Percentiles rank a stretch among this genome's conserved stretches.
Evolutionary conservation across 1,140 invertebrate genomes (phyloP).

Genomic region (Nephotettix cincticeps): DNA sequence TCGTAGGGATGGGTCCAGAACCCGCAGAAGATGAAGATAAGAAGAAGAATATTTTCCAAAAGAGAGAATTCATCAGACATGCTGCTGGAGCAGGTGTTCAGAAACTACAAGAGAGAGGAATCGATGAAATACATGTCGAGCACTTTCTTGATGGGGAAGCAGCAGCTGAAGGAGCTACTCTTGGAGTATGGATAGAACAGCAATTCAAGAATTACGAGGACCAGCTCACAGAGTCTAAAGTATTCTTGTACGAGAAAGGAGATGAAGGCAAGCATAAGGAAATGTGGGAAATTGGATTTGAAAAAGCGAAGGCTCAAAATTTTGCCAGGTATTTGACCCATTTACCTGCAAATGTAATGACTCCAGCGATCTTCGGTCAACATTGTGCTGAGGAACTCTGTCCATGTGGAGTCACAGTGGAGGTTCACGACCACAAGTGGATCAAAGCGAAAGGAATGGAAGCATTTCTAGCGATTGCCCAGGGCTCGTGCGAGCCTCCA

Average conservation of each 20-base stretch:
- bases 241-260: constrained; percentile 2
- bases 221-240: constrained; percentile 49
- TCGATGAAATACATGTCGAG: constrained; percentile 59
- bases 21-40: constrained; percentile 45
- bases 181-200: constrained; percentile 65
- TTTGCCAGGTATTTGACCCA: constrained; percentile 74
- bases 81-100: constrained; percentile 50
- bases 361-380: constrained; percentile 79
- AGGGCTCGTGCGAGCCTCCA: constrained; percentile 55
- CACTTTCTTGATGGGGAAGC: constrained; percentile 68
- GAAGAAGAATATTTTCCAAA: constrained; percentile 50
- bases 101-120: constrained; percentile 48
- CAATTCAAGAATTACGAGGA: constrained; percentile 62
- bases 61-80: constrained; percentile 49
- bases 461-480: constrained; percentile 54
- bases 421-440: constrained; percentile 52
- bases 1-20: constrained; percentile 52
- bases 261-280: constrained; percentile 40
- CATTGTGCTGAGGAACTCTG: constrained; percentile 35
- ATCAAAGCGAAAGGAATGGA: constrained; percentile 55
- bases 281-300: constrained; percentile 67
- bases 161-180: constrained; percentile 67
- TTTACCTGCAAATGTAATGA: constrained; percentile 80
- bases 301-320: constrained; percentile 80
- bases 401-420: constrained; percentile 42